Base-by-base conservation (phyloP, 2,113 vertebrate genomes). In the Forbesichthys agassizii region DNA sequence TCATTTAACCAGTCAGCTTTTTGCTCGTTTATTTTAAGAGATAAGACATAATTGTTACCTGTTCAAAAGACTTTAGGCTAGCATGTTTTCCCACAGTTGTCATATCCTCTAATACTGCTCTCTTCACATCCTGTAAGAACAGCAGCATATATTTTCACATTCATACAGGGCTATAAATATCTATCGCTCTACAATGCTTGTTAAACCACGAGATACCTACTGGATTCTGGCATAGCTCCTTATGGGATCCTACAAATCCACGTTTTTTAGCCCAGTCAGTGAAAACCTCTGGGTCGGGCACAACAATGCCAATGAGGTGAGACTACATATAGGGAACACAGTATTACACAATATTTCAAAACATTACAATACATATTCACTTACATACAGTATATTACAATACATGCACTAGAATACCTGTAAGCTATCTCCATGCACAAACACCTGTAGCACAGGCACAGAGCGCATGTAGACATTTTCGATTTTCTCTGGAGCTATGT, bases 401-500 rank as follows among this genome's bases (percentile, higher is more conserved):
- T 51, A 2, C 5, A 1, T 3, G 2, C 16, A 14, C 2, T 11
- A 1, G 7, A 3, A 20, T 74, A 93, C 93, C 90, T 94, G 89
- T 75, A 94, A 88, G 82, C 93, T 93, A 51, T 94, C 92, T 81
- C 93, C 93, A 3, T 94, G 90, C 42, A 94, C 90, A 51, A 93
- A 93, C 66, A 93, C 92, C 84, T 94, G 93, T 1, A 93, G 90
- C 9, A 93, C 88, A 1, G 92, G 84, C 4, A 86, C 78, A 27
- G 82, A 89, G 5, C 92, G 91, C 60, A 66, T 83, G 90, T 94
- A 94, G 58, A 92, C 82, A 0, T 92, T 93, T 75, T 94, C 93
- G n/a, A 93, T 93, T 86, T 92, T 94, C 85, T 94, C 93, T 0
- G 93, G 93, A 71, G 93, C 92, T 13, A 94, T 88, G 77, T 94